A percentile compares a stretch with the other conserved stretches of the same genome.
These are phyloP conservation scores for Xiphias gladius DNA, from an alignment of 2,113 vertebrate species.

Conservation along the genomic window DNA sequence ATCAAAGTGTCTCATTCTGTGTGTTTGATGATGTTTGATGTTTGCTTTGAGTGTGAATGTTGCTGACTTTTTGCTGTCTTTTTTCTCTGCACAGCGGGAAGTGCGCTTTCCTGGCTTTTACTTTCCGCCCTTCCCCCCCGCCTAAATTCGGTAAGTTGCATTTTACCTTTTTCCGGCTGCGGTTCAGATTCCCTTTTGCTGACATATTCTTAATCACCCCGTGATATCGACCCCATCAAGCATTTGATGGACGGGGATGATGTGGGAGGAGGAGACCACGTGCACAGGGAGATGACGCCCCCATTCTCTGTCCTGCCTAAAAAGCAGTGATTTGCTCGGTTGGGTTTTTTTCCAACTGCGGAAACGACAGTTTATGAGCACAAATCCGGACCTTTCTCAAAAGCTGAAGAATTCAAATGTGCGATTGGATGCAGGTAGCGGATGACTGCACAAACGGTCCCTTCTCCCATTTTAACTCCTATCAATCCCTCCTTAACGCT, in stretches of 20 bases:
- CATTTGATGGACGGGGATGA: constrained; percentile 39
- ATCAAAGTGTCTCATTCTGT: constrained; percentile 97
- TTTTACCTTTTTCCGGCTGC: constrained; percentile 60
- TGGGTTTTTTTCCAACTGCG: too few relatives aligned
- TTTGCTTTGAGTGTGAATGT: constrained; percentile 94
- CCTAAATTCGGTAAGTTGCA: constrained; percentile 65
- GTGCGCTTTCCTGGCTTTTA: constrained; percentile 78
- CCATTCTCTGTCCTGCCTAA: too few relatives aligned
- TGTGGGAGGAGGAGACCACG: constrained; percentile 36
- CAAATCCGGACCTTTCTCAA: too few relatives aligned
- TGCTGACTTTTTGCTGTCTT: constrained; percentile 95
- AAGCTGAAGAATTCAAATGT: too few relatives aligned
- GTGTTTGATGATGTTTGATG: constrained; percentile 97
- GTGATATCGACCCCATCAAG: constrained; percentile 43
- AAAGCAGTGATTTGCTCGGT: too few relatives aligned
- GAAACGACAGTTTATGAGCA: too few relatives aligned
- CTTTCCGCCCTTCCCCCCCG: constrained; percentile 71
- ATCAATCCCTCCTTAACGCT: too few relatives aligned
- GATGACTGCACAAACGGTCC: too few relatives aligned
- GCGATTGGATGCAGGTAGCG: too few relatives aligned
- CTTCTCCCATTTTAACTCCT: too few relatives aligned
- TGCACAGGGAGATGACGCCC: too few relatives aligned
- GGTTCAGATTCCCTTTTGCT: constrained; percentile 66
- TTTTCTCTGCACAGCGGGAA: constrained; percentile 88
- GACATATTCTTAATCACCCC: constrained; percentile 71